These are phyloP conservation scores for Sarotherodon lohbergeri DNA, from an alignment of 2,113 vertebrate genomes.

Conservation along the genomic window DNA sequence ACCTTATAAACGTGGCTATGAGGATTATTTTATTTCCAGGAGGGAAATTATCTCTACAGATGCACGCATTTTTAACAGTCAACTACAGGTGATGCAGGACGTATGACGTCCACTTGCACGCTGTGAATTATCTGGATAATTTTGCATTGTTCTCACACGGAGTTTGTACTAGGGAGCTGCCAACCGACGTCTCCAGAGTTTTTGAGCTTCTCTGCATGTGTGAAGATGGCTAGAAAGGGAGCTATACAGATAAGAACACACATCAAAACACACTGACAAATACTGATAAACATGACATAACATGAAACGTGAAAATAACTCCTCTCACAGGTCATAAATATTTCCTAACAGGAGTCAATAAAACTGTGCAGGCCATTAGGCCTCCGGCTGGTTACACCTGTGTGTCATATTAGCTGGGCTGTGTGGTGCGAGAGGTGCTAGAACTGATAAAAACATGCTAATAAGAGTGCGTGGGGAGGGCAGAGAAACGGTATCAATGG, in stretches of 20 bases:
- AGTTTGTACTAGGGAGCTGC: neutral
- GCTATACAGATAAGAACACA: neutral
- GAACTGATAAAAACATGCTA: conserved; percentile 66
- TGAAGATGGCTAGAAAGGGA: neutral
- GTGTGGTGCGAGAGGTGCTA: conserved; percentile 56
- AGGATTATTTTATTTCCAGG: conserved; percentile 9
- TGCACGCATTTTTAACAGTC: neutral
- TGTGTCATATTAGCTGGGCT: conserved; percentile 61
- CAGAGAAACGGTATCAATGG: conserved; percentile 50
- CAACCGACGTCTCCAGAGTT: neutral
- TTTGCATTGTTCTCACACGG: neutral
- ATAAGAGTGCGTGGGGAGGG: conserved; percentile 43
- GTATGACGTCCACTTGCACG: neutral
- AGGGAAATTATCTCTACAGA: neutral
- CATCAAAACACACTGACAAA: neutral
- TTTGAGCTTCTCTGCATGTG: neutral
- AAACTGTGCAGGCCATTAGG: conserved; percentile 40
- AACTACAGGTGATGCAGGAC: neutral
- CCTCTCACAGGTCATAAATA: conserved; percentile 35
- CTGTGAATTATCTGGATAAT: neutral
- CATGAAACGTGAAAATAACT: neutral
- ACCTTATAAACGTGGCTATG: neutral
- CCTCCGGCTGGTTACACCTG: conserved; percentile 53
- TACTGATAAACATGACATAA: neutral
- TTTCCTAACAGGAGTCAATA: conserved; percentile 48